A percentile compares a stretch with the other conserved stretches of the same genome.
Evolutionary conservation across 2,888 invertebrate species (phyloP).

Genomic region (Andrena chrysosceles): DNA sequence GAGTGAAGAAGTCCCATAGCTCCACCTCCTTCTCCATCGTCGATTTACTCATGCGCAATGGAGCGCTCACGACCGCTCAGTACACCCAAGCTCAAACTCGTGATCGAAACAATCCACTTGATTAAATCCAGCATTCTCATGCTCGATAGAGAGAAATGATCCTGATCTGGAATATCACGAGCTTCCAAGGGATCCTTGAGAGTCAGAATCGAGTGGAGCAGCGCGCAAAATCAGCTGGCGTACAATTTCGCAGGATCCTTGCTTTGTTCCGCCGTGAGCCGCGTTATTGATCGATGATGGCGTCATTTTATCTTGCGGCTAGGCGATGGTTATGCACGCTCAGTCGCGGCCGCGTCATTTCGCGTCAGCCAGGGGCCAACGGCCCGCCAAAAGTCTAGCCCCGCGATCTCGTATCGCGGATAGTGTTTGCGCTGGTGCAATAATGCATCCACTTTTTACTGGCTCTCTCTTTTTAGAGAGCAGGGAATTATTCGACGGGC

Average conservation of each 20-base stretch:
- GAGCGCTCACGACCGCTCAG: too few species aligned
- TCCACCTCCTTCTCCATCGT: too few species aligned
- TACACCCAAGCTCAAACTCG: too few species aligned
- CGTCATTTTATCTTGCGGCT: slow-evolving; percentile 66
- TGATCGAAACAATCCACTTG: too few species aligned
- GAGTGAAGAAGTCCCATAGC: too few species aligned
- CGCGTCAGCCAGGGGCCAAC: slow-evolving; percentile 39
- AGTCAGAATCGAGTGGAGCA: slow-evolving; percentile 7
- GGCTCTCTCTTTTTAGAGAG: background rate
- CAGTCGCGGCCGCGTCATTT: slow-evolving; percentile 56
- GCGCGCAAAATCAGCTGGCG: slow-evolving; percentile 36
- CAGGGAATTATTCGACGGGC: slow-evolving; percentile 12
- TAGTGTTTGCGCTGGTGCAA: background rate
- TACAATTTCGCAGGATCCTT: slow-evolving; percentile 55
- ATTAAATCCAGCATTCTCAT: background rate
- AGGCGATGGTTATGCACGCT: slow-evolving; percentile 55
- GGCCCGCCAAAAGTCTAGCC: slow-evolving; percentile 48
- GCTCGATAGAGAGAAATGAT: slow-evolving; percentile 6
- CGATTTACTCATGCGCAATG: too few species aligned
- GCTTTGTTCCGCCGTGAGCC: slow-evolving; percentile 47
- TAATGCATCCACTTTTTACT: background rate
- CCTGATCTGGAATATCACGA: background rate
- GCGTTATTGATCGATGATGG: slow-evolving; percentile 64
- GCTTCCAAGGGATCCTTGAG: background rate
- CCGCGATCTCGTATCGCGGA: slow-evolving; percentile 9